Evolutionary conservation across 2,113 vertebrate genomes (phyloP), one percentile per base, ranked within the genome.

Genomic region (Podilymbus podiceps): DNA sequence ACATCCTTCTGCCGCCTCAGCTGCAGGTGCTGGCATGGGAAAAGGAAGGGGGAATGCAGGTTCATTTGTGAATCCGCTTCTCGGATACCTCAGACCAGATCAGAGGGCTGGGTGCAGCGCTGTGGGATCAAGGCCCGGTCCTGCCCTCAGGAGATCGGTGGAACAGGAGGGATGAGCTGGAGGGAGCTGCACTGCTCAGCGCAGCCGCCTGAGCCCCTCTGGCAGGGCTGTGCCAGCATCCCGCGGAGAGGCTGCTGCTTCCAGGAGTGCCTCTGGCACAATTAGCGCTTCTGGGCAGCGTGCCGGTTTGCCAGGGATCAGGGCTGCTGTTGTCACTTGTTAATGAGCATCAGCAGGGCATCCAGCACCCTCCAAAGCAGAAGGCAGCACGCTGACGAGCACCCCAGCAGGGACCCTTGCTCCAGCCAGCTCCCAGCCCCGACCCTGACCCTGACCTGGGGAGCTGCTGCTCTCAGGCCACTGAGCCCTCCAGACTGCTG

Each of bases 301-400:
- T 28, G 42, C 81, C 3, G 7, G 7, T 88, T 81, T 95, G 85
- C 97, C 86, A 96, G 62, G 93, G 94, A 97, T 86, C 72, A 85
- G 79, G 27, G 67, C 94, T 96, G 31, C 75, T 83, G 44, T 64
- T 95, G 64, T 86, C 69, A 59, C 44, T 80, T 85, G 25, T 75
- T 93, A 91, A 66, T 58, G 64, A 93, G 72, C 49, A 15, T 46
- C 72, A 59, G 81, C 55, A 20, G 2, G 10, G 68, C 59, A 23
- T 62, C 68, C 55, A 83, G 82, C 72, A 53, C n/a, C 58, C 58
- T 86, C 44, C 12, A 19, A 33, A 13, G 8, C 60, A 50, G 44
- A 87, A 67, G 88, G 31, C 17, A 64, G 69, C 23, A 5, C 30
- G 86, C 79, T 7, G 27, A 5, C 17, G 47, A 63, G 38, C 52